Conservation (phyloP, 1,140 invertebrate genomes). For the Diabrotica undecimpunctata region DNA sequence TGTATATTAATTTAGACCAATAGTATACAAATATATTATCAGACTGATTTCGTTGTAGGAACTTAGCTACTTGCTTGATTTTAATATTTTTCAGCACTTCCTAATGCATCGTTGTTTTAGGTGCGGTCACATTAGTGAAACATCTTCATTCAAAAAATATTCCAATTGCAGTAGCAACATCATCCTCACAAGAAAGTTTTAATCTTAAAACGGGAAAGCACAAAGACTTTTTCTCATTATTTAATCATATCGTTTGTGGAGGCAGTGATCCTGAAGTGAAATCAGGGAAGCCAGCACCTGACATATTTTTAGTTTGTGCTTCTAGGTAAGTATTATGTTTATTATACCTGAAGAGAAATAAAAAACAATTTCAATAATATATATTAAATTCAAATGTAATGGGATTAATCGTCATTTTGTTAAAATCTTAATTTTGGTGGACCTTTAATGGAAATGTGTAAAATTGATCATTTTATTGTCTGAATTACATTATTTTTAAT, state of each 20-base stretch:
- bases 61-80: too few species aligned
- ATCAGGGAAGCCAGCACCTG: slow-evolving; percentile 87
- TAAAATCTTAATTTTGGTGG: slow-evolving; percentile 58
- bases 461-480: too few species aligned
- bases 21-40: too few species aligned
- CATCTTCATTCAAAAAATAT: slow-evolving; percentile 77
- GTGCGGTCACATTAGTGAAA: slow-evolving; percentile 74
- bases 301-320: slow-evolving; percentile 87
- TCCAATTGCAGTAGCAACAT: slow-evolving; percentile 86
- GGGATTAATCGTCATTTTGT: too few species aligned
- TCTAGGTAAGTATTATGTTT: slow-evolving; percentile 65
- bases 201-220: slow-evolving; percentile 76
- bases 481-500: too few species aligned
- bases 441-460: neutral
- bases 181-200: slow-evolving; percentile 73
- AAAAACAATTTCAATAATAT: too few species aligned
- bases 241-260: slow-evolving; percentile 80
- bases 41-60: too few species aligned
- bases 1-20: too few species aligned
- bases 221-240: slow-evolving; percentile 70
- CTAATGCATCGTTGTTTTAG: slow-evolving; percentile 48
- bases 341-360: neutral
- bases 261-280: slow-evolving; percentile 86
- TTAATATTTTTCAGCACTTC: too few species aligned
- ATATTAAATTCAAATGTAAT: too few species aligned